These are phyloP conservation scores for Hermatobates lingyangjiaoensis DNA, from an alignment of 1,140 invertebrate species.

Conservation along the genomic window DNA sequence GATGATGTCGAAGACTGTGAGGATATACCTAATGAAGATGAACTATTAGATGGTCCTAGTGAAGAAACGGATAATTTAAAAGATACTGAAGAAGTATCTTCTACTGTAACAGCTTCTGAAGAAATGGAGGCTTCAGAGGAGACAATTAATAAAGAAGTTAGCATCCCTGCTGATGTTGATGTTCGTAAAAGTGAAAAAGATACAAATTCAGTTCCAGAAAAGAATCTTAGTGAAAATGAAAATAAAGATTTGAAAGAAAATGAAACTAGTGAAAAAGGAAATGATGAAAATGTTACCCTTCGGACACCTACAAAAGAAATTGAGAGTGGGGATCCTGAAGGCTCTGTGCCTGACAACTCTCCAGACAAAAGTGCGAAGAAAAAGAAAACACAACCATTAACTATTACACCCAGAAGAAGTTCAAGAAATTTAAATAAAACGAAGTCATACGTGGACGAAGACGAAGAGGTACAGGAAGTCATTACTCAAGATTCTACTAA, in stretches of 20 bases:
- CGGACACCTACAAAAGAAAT: slow-evolving; percentile 26
- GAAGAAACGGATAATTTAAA: not conserved
- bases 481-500: slow-evolving; percentile 19
- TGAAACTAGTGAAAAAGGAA: slow-evolving; percentile 16
- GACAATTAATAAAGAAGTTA: not conserved
- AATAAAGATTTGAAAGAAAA: slow-evolving; percentile 16
- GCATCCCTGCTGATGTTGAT: slow-evolving; percentile 9
- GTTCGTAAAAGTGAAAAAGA: slow-evolving; percentile 2
- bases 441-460: slow-evolving; percentile 34
- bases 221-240: slow-evolving; percentile 21
- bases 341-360: slow-evolving; percentile 16
- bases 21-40: too few species aligned
- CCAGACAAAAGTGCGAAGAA: slow-evolving; percentile 23
- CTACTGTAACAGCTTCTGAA: slow-evolving; percentile 11
- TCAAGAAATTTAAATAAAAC: slow-evolving; percentile 37
- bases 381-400: slow-evolving; percentile 25
- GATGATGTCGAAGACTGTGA: slow-evolving; percentile 11
- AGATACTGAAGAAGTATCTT: slow-evolving; percentile 9
- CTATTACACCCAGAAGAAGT: slow-evolving; percentile 35
- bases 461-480: slow-evolving; percentile 31
- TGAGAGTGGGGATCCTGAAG: slow-evolving; percentile 10
- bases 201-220: slow-evolving; percentile 21
- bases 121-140: slow-evolving; percentile 4
- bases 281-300: slow-evolving; percentile 20
- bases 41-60: too few species aligned